Evolutionary conservation across 2,888 invertebrate species (phyloP).

Genomic region (Rhopalosiphum nymphaeae): DNA sequence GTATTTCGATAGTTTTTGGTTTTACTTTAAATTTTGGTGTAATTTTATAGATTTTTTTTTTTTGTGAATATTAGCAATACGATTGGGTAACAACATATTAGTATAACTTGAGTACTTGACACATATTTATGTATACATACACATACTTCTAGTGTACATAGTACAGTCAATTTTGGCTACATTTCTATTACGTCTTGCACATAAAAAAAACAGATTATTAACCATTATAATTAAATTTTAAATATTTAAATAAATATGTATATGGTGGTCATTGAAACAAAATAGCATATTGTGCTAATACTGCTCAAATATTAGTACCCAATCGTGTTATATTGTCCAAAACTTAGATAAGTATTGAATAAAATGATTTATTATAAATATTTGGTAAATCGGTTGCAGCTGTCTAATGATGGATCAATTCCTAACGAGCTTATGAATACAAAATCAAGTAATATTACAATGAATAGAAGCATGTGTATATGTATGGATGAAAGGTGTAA

Average conservation of each 20-base stretch:
- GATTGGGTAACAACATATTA: slow-evolving; percentile 58
- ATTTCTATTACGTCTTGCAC: background rate
- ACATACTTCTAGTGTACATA: background rate
- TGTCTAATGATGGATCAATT: background rate
- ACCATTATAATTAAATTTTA: background rate
- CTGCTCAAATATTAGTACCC: slow-evolving; percentile 54
- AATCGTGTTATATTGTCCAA: slow-evolving; percentile 51
- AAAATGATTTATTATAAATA: slow-evolving; percentile 33
- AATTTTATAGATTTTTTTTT: slow-evolving; percentile 57
- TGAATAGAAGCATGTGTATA: background rate
- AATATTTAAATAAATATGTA: slow-evolving; percentile 5
- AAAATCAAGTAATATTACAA: background rate
- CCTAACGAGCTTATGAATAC: background rate
- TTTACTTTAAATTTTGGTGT: slow-evolving; percentile 56
- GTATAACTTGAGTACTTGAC: background rate
- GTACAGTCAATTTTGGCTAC: background rate
- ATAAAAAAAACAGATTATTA: background rate
- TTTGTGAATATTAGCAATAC: slow-evolving; percentile 45
- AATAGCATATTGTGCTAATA: slow-evolving; percentile 27
- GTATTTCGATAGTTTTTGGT: slow-evolving; percentile 57
- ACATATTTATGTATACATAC: slow-evolving; percentile 8
- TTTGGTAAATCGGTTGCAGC: slow-evolving; percentile 20
- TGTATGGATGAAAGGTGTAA: background rate
- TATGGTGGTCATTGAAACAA: background rate
- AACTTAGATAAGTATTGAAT: slow-evolving; percentile 33